A percentile compares a stretch with the other conserved stretches of the same genome.
Evolutionary conservation across 2,797 vertebrate species (phyloP).

Genomic region (Anomalospiza imberbis): DNA sequence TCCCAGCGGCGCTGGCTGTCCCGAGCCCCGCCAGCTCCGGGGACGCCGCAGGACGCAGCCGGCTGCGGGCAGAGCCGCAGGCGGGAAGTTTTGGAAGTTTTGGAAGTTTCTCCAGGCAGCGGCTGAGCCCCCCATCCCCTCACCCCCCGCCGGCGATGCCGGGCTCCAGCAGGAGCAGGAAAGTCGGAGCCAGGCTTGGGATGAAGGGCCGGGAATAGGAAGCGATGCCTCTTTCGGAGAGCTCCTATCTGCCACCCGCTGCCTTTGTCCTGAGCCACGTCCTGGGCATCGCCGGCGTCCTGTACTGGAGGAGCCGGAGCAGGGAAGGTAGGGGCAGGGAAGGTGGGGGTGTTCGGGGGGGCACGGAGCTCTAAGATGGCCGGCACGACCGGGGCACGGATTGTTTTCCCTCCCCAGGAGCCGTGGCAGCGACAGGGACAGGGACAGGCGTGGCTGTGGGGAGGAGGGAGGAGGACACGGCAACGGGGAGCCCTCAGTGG

Average conservation of each 20-base stretch:
- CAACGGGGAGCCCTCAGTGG: fast-evolving
- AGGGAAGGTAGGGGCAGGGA: slow-evolving; percentile 73
- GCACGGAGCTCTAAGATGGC: not conserved
- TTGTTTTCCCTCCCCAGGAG: not conserved
- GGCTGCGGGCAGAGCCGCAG: slow-evolving; percentile 22
- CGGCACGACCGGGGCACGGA: fast-evolving
- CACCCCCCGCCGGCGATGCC: slow-evolving; percentile 35
- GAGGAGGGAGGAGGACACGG: not conserved
- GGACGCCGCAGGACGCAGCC: not conserved
- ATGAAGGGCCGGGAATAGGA: not conserved
- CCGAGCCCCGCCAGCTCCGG: not conserved
- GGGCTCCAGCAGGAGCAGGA: not conserved
- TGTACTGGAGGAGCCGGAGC: slow-evolving; percentile 73
- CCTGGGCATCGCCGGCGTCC: slow-evolving; percentile 73
- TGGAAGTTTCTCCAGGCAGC: not conserved
- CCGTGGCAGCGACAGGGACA: fast-evolving
- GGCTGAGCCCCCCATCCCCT: not conserved
- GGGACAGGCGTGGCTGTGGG: not conserved
- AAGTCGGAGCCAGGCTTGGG: not conserved
- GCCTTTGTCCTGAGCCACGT: slow-evolving; percentile 74
- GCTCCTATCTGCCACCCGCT: slow-evolving; percentile 65
- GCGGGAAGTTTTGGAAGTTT: slow-evolving; percentile 43
- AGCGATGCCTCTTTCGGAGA: slow-evolving; percentile 71
- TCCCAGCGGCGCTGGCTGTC: not conserved
- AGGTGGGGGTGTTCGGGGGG: slow-evolving; percentile 25